Conservation (phyloP, 2,113 vertebrate species). For the Ardeotis arabs region DNA sequence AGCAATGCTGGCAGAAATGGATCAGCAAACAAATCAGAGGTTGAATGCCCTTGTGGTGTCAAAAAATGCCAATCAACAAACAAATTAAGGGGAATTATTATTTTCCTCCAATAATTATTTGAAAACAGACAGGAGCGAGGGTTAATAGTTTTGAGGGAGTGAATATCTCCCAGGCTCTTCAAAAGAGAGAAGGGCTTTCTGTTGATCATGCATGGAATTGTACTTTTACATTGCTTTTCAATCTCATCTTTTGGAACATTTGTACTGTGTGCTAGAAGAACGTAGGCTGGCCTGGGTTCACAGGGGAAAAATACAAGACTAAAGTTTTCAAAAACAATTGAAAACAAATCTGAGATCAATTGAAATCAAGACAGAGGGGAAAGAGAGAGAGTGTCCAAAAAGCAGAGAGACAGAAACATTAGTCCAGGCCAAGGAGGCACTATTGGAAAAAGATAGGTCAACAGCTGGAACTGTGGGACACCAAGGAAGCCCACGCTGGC, state of each 20-base stretch:
- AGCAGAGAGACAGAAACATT: background rate
- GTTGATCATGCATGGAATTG: background rate
- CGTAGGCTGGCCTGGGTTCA: background rate
- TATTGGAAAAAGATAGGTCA: background rate
- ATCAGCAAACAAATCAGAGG: background rate
- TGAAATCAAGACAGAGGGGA: background rate
- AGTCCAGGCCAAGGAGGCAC: background rate
- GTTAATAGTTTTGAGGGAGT: background rate
- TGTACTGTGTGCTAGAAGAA: background rate
- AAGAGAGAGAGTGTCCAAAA: background rate
- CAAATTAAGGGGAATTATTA: background rate
- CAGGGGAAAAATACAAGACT: conserved; percentile 6
- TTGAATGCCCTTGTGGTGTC: background rate
- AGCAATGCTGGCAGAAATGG: background rate
- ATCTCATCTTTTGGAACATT: background rate
- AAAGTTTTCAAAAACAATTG: background rate
- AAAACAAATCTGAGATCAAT: background rate
- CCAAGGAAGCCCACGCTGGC: background rate
- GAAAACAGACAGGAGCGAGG: background rate
- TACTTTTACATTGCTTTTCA: background rate
- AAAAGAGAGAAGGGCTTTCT: background rate
- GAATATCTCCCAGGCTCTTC: background rate
- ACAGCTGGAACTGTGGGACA: background rate
- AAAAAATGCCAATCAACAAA: background rate
- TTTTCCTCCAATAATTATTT: background rate